Conservation (phyloP, 2,113 vertebrate species). For the Heterocephalus glaber region DNA sequence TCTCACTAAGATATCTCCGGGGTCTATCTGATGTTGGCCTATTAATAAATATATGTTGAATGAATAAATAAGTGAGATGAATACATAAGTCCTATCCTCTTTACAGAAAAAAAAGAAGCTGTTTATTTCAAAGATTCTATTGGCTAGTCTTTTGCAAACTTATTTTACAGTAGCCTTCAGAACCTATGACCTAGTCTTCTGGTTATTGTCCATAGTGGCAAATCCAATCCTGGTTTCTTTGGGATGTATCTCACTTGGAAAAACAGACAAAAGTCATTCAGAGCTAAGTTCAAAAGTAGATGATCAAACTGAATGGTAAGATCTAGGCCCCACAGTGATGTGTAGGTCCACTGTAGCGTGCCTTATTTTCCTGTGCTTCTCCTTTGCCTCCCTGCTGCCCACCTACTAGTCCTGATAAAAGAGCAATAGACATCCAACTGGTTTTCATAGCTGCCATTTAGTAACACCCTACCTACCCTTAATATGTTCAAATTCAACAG, state of each 20-base stretch:
- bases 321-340: not conserved
- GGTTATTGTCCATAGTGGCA: not conserved
- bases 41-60: not conserved
- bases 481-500: not conserved
- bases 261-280: conserved; percentile 4
- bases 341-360: fast-evolving
- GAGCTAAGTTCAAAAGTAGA: conserved; percentile 2
- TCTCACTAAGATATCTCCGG: conserved; percentile 15
- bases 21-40: not conserved
- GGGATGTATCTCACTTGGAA: not conserved
- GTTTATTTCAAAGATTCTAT: not conserved
- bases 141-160: not conserved
- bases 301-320: not conserved
- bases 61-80: conserved; percentile 24
- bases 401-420: not conserved
- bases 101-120: not conserved
- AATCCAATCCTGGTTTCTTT: not conserved
- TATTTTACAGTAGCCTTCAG: not conserved
- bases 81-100: not conserved
- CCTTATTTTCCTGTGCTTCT: not conserved
- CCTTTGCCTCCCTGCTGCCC: not conserved
- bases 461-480: not conserved
- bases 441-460: not conserved
- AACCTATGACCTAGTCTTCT: not conserved
- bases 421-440: not conserved